Percentiles rank a stretch among this genome's conserved stretches.
Conservation (phyloP, 2,113 vertebrate species). For the Caranx melampygus region DNA sequence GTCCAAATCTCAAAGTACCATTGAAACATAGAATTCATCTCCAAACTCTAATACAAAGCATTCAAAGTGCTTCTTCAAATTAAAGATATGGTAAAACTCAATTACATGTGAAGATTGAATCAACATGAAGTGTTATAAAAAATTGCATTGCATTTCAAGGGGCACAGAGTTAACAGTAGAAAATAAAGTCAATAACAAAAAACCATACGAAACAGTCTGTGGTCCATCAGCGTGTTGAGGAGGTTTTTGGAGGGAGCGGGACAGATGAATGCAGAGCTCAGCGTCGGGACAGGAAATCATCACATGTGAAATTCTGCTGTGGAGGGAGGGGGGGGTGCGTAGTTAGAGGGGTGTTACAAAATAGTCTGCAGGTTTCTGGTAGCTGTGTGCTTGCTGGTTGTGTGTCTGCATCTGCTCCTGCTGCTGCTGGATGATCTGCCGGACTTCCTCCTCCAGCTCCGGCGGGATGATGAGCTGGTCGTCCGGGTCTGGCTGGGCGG, state of each 20-base stretch:
- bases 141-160: conserved; percentile 71
- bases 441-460: conserved; percentile 97
- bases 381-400: conserved; percentile 82
- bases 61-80: conserved; percentile 83
- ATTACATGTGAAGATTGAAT: conserved; percentile 60
- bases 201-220: conserved; percentile 37
- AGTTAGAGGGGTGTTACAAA: conserved; percentile 92
- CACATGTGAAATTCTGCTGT: background rate
- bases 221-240: conserved; percentile 78
- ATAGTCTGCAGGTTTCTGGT: conserved; percentile 87
- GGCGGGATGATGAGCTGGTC: conserved; percentile 98
- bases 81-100: conserved; percentile 86
- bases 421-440: conserved; percentile 97
- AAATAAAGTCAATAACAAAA: conserved; percentile 68
- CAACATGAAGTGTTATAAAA: conserved; percentile 68
- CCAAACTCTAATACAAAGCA: conserved; percentile 73
- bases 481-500: conserved; percentile 93
- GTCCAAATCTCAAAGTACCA: conserved; percentile 68
- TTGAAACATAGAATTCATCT: conserved; percentile 68
- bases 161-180: conserved; percentile 66
- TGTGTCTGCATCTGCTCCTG: conserved; percentile 77
- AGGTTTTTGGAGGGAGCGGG: conserved; percentile 62
- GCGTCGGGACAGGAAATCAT: background rate
- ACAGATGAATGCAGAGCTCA: conserved; percentile 1
- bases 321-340: background rate